phyloP scores from a whole-genome alignment of 2,797 vertebrate genomes.

The Danio tinwini region DNA sequence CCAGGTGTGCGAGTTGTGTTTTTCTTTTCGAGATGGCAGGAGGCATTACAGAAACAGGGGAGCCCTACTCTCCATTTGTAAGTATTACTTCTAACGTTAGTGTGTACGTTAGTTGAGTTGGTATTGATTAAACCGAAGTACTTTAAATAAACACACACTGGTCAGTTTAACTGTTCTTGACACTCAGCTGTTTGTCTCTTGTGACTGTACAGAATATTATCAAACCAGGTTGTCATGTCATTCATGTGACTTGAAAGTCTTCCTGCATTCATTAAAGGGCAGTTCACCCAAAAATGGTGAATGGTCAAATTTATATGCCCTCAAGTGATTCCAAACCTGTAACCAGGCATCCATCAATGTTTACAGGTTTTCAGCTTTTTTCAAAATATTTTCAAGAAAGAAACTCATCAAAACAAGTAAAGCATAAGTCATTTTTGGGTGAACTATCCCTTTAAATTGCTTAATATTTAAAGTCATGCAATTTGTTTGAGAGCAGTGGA shows the following conservation, averaged over 20 bases:
- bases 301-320: too few relatives aligned
- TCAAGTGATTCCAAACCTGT: too few relatives aligned
- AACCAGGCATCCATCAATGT: too few relatives aligned
- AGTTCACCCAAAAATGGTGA: too few relatives aligned
- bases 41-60: constrained; percentile 93
- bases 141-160: background rate
- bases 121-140: background rate
- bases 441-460: background rate
- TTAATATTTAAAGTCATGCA: background rate
- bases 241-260: constrained; percentile 4
- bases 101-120: too few relatives aligned
- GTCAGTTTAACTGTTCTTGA: background rate
- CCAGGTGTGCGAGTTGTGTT: background rate
- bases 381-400: too few relatives aligned
- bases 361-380: too few relatives aligned
- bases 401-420: too few relatives aligned
- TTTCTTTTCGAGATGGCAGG: constrained; percentile 83
- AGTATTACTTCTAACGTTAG: constrained; percentile 73
- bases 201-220: background rate
- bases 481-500: background rate
- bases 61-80: constrained; percentile 95
- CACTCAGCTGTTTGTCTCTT: constrained; percentile 7
- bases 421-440: too few relatives aligned
- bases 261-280: background rate
- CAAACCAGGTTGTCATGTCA: background rate